A percentile compares a stretch with the other conserved stretches of the same genome.
These are phyloP conservation scores for Hypsopygia costalis DNA, from an alignment of 2,888 invertebrate species.

Conservation along the genomic window DNA sequence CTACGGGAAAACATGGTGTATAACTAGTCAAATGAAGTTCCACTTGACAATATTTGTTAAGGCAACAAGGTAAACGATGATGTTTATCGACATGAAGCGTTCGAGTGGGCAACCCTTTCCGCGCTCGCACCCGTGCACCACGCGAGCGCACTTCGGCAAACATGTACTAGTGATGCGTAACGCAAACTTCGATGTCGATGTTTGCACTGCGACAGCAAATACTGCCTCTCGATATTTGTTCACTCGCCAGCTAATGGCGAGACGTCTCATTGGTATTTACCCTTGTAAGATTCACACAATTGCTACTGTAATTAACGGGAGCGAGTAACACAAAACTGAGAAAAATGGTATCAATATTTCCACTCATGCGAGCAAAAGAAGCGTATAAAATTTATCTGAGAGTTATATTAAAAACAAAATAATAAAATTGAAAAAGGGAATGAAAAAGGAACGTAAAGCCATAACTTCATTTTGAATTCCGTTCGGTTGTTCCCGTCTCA, in stretches of 20 bases:
- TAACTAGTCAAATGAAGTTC: conserved; percentile 39
- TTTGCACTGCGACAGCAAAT: conserved; percentile 70
- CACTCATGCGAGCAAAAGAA: background rate
- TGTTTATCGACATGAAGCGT: conserved; percentile 68
- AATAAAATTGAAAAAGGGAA: conserved; percentile 51
- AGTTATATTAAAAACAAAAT: conserved; percentile 53
- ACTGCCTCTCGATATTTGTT: conserved; percentile 71
- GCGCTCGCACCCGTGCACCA: conserved; percentile 56
- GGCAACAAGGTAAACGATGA: conserved; percentile 62
- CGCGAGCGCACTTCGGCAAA: conserved; percentile 58
- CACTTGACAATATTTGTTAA: conserved; percentile 55
- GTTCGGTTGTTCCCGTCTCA: conserved; percentile 70
- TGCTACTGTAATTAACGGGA: conserved; percentile 65
- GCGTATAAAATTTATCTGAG: conserved; percentile 10
- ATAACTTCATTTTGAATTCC: conserved; percentile 79
- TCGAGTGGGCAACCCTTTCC: conserved; percentile 74
- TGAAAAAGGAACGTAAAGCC: conserved; percentile 63
- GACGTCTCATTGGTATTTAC: conserved; percentile 54
- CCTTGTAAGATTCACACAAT: conserved; percentile 56
- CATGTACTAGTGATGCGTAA: conserved; percentile 78
- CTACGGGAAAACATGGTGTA: conserved; percentile 19
- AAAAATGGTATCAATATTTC: conserved; percentile 18
- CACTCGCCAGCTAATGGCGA: conserved; percentile 70
- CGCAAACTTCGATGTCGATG: conserved; percentile 75
- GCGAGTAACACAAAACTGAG: conserved; percentile 31